These are phyloP conservation scores for Apoda limacodes DNA, from an alignment of 2,888 invertebrate genomes.

Conservation along the genomic window DNA sequence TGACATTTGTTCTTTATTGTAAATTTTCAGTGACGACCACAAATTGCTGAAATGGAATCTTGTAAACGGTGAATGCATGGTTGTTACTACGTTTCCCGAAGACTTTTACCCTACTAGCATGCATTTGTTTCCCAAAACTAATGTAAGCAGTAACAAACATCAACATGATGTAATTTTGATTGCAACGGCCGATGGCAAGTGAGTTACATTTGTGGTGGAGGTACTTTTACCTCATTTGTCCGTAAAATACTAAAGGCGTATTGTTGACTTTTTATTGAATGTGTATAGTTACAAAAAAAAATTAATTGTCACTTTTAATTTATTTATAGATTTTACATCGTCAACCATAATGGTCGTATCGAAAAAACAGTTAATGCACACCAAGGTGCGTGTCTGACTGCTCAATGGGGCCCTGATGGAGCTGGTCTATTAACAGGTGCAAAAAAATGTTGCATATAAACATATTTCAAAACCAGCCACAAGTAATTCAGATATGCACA, in stretches of 20 bases:
- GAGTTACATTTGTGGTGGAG: conserved; percentile 24
- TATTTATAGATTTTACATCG: conserved; percentile 80
- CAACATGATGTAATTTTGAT: conserved; percentile 86
- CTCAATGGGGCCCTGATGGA: conserved; percentile 96
- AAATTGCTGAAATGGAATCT: conserved; percentile 91
- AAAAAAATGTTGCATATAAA: background rate
- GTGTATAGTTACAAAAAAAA: no score
- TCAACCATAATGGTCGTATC: conserved; percentile 89
- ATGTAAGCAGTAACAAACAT: conserved; percentile 64
- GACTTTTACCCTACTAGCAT: conserved; percentile 92
- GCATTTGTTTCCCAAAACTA: conserved; percentile 85
- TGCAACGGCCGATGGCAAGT: conserved; percentile 87
- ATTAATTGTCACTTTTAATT: no score
- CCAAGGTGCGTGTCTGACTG: conserved; percentile 87
- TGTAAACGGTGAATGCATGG: conserved; percentile 79
- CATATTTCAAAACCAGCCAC: background rate
- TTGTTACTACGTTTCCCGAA: conserved; percentile 81
- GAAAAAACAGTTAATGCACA: conserved; percentile 96
- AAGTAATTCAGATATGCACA: no score
- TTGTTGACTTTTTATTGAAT: no score
- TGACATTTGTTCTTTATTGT: no score
- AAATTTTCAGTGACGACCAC: conserved; percentile 97
- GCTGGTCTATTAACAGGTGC: conserved; percentile 91
- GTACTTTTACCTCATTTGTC: background rate
- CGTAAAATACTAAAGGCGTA: no score